Evolutionary conservation across 2,888 invertebrate species (phyloP), one percentile per base, ranked within the genome.

Genomic region (Noctua pronuba): DNA sequence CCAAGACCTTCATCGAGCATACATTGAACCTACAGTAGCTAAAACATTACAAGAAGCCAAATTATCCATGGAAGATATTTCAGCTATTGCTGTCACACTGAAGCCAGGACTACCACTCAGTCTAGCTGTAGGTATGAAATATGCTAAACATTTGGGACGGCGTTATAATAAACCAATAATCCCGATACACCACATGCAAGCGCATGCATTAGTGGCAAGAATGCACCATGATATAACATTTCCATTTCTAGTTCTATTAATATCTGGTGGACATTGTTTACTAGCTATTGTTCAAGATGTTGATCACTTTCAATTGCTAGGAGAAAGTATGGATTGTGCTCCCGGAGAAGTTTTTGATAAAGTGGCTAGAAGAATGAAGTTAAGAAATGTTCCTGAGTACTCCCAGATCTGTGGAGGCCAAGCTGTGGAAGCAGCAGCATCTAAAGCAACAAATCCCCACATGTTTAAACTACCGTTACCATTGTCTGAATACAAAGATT

Each of bases 181-280:
- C 92, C 99, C 99, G 0, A 98, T 99, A 85, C 99, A 99, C 95
- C 99, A 99, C 90, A 99, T 99, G 99, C 98, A 99, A 96, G 99
- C 99, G 1, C 99, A 99, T 97, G 99, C 99, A 21, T 96, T 99
- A 75, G 98, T 98, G 52, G 98, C 98, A 13, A 97, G 99, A 93
- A 98, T 99, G 98, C 95, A 96, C 62, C 90, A 97, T 91, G 92
- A 97, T 88, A 96, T 99, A 74, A 94, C 97, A 68, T 99, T 98
- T 96, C 99, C 99, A 69, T 99, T 98, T 95, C 95, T 99, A 81
- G 98, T 98, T 41, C 96, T 99, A 41, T 95, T 99, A 58, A 98
- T 99, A 88, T 99, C 99, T 89, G 99, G 99, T 64, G 99, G 99
- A 0, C 99, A 99, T 93, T 98, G 99, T 93, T 97, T 99, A 79